A percentile compares a stretch with the other conserved stretches of the same genome.
Evolutionary conservation across 2,113 vertebrate genomes (phyloP).

Genomic region (Aramus guarauna): DNA sequence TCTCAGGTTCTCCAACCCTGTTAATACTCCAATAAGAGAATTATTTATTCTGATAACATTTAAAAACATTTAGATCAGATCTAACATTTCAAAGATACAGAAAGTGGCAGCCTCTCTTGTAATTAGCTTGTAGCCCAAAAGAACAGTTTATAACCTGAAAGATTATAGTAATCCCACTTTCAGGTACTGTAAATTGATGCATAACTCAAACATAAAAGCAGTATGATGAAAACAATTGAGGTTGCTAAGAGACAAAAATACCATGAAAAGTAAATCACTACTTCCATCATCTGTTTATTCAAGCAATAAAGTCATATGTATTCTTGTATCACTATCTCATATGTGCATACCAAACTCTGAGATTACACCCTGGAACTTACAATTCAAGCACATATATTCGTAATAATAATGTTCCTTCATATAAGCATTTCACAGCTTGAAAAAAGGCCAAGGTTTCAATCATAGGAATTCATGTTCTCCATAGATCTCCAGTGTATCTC

Average conservation of each 20-base stretch:
- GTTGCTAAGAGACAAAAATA: constrained; percentile 45
- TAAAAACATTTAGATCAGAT: not conserved
- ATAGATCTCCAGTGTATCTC: not conserved
- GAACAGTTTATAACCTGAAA: constrained; percentile 20
- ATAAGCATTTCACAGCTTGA: constrained; percentile 13
- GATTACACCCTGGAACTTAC: constrained; percentile 13
- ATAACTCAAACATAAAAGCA: constrained; percentile 24
- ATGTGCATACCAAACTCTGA: not conserved
- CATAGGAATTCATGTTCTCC: not conserved
- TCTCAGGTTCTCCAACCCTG: not conserved
- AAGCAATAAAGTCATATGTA: not conserved
- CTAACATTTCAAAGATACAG: not conserved
- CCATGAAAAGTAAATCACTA: constrained; percentile 30
- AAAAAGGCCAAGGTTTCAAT: not conserved
- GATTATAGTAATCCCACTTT: not conserved
- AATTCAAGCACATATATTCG: not conserved
- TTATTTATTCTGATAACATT: not conserved
- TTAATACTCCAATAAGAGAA: not conserved
- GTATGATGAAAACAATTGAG: constrained; percentile 12
- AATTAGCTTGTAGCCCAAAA: not conserved
- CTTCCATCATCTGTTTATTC: constrained; percentile 42
- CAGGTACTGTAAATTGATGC: constrained; percentile 3
- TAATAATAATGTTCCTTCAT: constrained; percentile 18
- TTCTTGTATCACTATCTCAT: not conserved
- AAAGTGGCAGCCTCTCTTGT: not conserved